Evolutionary conservation across 1,140 invertebrate species (phyloP), one percentile per base, ranked within the genome.

Genomic region (Zophobas morio): DNA sequence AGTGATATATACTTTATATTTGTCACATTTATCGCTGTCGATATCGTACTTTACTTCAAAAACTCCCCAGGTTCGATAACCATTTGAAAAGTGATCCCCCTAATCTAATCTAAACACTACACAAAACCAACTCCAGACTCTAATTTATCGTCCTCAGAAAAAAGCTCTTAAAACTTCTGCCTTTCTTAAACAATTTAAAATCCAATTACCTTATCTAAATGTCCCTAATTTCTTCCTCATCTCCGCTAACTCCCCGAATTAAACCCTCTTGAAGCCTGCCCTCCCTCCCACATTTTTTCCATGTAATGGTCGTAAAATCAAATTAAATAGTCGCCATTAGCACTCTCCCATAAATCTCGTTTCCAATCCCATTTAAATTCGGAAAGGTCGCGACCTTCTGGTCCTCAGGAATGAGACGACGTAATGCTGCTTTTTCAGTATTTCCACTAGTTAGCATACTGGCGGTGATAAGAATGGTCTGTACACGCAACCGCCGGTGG

Each of bases 311-410:
- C 49, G 49, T 51, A 51, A 51, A 51, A 70, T 70, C 40, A 37
- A 39, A 70, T 70, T 70, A 66, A 66, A 66, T 37, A 39, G 60
- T 66, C 36, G 37, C 60, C 34, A 46, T 66, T 42, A 70, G 4
- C 49, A 51, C 6, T 20, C 4, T 5, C n/a, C n/a, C 49, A 51
- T 51, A 51, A 51, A 51, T 51, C 49, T 51, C 49, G 49, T 51
- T 51, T 51, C 20, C 49, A 51, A 51, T 51, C 20, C 63, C 1
- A 70, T 70, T 73, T 37, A 54, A 73, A 73, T 40, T 73, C 42
- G 71, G 4, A 73, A 73, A 73, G 71, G 71, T 73, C 71, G 54
- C 49, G 71, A 73, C 71, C 71, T 73, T 73, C 20, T 51, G n/a
- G 2, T 51, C 49, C 49, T 51, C 2, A 51, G 49, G 49, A 51